These are phyloP conservation scores for Coregonus suidteri DNA, from an alignment of 2,797 vertebrate species.

Conservation along the genomic window DNA sequence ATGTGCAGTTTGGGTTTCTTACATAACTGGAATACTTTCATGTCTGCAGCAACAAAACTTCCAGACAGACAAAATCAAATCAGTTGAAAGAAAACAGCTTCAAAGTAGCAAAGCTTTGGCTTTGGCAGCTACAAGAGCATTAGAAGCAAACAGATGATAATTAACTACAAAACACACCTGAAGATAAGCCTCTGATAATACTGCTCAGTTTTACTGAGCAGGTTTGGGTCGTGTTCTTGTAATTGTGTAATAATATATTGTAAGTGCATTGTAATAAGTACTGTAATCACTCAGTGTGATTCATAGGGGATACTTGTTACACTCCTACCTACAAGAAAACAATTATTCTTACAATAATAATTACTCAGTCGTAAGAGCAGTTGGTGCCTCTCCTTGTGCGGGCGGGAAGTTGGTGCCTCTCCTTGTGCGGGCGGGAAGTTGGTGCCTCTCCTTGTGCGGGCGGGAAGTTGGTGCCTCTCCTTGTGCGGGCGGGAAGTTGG, in stretches of 20 bases:
- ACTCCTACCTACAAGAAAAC: not conserved
- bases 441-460: too few species aligned
- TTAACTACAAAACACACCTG: not conserved
- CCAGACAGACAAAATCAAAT: not conserved
- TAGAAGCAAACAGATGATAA: not conserved
- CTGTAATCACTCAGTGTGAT: not conserved
- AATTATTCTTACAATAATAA: not conserved
- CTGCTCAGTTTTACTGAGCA: not conserved
- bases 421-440: too few species aligned
- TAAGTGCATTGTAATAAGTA: not conserved
- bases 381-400: too few species aligned
- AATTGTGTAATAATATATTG: not conserved
- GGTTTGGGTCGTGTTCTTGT: not conserved
- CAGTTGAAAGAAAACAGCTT: not conserved
- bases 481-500: too few species aligned
- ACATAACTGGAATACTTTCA: conserved; percentile 22
- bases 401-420: too few species aligned
- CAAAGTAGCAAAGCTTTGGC: conserved; percentile 5
- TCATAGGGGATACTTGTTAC: not conserved
- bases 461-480: too few species aligned
- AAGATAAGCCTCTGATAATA: not conserved
- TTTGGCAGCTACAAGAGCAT: not conserved
- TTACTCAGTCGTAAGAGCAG: not conserved
- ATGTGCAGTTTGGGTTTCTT: conserved; percentile 31
- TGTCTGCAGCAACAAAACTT: conserved; percentile 11